Conservation (phyloP, 2,113 vertebrate genomes). For the Hiodon tergisus region DNA sequence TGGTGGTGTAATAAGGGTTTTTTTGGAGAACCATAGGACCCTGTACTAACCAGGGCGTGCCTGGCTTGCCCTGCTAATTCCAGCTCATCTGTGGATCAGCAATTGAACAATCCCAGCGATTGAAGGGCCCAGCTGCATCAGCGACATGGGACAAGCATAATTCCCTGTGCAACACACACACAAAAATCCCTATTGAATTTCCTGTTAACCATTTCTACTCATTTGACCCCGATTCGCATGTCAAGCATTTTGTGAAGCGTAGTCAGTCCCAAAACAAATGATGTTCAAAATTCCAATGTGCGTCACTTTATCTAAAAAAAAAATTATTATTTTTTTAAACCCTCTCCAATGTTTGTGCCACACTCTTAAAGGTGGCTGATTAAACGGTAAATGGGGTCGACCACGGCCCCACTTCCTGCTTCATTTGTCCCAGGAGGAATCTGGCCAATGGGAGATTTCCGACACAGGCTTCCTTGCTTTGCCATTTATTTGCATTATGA, state of each 20-base stretch:
- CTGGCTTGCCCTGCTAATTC: background rate
- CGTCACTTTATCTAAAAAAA: no score
- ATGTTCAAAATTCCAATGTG: no score
- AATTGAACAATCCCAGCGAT: slow-evolving; percentile 15
- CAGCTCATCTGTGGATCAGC: slow-evolving; percentile 1
- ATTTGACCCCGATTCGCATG: background rate
- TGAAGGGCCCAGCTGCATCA: slow-evolving; percentile 15
- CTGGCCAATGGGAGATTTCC: slow-evolving; percentile 28
- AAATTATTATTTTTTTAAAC: no score
- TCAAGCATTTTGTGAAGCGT: no score
- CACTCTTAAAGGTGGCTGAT: no score
- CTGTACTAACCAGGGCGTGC: background rate
- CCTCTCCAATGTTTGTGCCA: no score
- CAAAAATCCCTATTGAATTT: slow-evolving; percentile 9
- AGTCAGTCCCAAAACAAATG: no score
- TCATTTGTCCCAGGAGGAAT: slow-evolving; percentile 9
- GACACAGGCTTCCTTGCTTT: slow-evolving; percentile 35
- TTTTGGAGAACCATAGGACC: background rate
- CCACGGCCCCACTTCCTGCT: background rate
- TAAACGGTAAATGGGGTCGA: no score
- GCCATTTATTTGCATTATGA: slow-evolving; percentile 28
- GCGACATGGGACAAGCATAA: background rate
- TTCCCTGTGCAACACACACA: background rate
- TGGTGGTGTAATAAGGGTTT: background rate
- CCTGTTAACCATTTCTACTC: background rate